Conservation (phyloP, 2,888 invertebrate species). For the Tachina fera region DNA sequence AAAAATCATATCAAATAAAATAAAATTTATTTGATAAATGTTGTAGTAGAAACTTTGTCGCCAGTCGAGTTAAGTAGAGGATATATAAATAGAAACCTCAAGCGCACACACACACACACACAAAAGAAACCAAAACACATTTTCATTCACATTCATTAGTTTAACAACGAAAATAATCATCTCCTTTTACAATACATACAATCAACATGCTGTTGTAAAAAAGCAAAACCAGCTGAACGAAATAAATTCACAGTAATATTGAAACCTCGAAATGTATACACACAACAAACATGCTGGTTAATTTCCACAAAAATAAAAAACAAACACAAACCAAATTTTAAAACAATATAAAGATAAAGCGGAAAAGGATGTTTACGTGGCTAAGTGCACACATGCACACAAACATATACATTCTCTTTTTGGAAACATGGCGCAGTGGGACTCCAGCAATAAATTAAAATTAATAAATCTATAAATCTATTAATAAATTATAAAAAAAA, state of each 20-base stretch:
- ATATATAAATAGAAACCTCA: neutral
- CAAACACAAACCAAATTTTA: constrained; percentile 1
- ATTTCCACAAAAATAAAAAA: neutral
- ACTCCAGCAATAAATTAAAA: no score
- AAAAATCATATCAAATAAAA: constrained; percentile 32
- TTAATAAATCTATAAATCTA: no score
- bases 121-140: constrained; percentile 5
- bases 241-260: constrained; percentile 8
- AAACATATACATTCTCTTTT: neutral
- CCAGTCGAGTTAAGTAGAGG: constrained; percentile 1
- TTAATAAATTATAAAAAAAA: no score
- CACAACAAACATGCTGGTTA: constrained; percentile 25
- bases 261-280: constrained; percentile 32
- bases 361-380: constrained; percentile 1
- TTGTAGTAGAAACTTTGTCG: constrained; percentile 56
- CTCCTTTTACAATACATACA: constrained; percentile 16
- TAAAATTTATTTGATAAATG: neutral
- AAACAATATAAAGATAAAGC: constrained; percentile 14
- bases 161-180: constrained; percentile 53
- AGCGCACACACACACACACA: neutral
- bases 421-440: no score
- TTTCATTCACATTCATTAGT: constrained; percentile 49
- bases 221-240: neutral
- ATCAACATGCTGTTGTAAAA: constrained; percentile 37
- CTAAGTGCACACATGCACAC: neutral